A percentile compares a stretch with the other conserved stretches of the same genome.
phyloP scores from a whole-genome alignment of 1,140 invertebrate species.

The Bombus pascuorum region DNA sequence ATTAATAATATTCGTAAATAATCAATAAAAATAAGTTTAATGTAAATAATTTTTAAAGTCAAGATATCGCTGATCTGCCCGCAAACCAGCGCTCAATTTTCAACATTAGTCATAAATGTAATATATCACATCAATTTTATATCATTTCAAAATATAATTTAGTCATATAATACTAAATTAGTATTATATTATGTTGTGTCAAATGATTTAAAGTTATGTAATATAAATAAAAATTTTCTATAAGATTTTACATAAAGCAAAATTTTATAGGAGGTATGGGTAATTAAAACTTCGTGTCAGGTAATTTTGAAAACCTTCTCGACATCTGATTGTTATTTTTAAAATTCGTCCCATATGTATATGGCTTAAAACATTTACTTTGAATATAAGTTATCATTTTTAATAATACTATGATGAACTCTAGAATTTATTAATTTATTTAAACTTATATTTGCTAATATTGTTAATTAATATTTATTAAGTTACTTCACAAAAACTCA shows the following conservation, averaged over 20 bases:
- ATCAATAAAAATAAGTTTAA: slow-evolving; percentile 21
- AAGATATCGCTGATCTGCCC: slow-evolving; percentile 56
- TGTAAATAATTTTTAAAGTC: not conserved
- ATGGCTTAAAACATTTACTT: not conserved
- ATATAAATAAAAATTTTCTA: slow-evolving; percentile 10
- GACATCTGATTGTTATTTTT: slow-evolving; percentile 3
- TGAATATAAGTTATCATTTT: not conserved
- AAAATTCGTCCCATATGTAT: slow-evolving; percentile 17
- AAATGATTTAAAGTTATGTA: slow-evolving; percentile 32
- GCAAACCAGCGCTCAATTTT: slow-evolving; percentile 64
- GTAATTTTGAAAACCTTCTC: slow-evolving; percentile 17
- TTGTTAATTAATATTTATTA: not conserved
- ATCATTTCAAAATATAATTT: slow-evolving; percentile 52
- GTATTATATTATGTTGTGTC: slow-evolving; percentile 24
- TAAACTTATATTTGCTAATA: not conserved
- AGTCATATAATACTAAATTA: slow-evolving; percentile 51
- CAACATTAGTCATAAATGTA: slow-evolving; percentile 51
- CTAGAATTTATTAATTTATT: not conserved
- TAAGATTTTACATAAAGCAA: slow-evolving; percentile 32
- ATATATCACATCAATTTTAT: slow-evolving; percentile 60
- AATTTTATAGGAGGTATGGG: slow-evolving; percentile 20
- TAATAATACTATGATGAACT: not conserved
- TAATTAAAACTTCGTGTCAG: slow-evolving; percentile 27
- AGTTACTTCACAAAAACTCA: not conserved
- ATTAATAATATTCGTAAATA: not conserved